A percentile compares a stretch with the other conserved stretches of the same genome.
Conservation (phyloP, 2,113 vertebrate species). For the Ptilorrhoa leucosticta region DNA sequence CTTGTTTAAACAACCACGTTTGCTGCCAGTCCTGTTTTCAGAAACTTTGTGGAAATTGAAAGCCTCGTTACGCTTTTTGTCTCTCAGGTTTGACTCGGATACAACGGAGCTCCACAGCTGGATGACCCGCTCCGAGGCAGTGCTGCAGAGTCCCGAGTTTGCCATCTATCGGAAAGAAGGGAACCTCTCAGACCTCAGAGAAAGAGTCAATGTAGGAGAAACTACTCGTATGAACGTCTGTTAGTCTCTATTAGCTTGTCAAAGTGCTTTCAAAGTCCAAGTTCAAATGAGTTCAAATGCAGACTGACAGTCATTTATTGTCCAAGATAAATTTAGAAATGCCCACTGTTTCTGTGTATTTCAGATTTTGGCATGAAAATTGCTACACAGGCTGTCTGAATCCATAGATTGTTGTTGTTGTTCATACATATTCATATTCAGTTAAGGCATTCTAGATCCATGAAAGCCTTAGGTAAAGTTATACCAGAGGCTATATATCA, state of each 20-base stretch:
- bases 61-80: not conserved
- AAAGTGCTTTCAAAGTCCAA: not conserved
- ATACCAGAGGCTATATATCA: not conserved
- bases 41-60: not conserved
- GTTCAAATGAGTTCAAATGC: not conserved
- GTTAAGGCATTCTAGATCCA: not conserved
- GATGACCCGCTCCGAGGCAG: slow-evolving; percentile 95
- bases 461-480: not conserved
- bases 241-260: not conserved
- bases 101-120: slow-evolving; percentile 97
- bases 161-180: slow-evolving; percentile 88
- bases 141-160: slow-evolving; percentile 92
- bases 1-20: not conserved
- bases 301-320: not conserved
- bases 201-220: slow-evolving; percentile 87
- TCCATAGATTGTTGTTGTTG: not conserved
- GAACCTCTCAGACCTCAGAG: slow-evolving; percentile 88
- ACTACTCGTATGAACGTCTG: not conserved
- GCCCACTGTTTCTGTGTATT: not conserved
- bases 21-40: not conserved
- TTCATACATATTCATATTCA: not conserved
- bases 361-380: not conserved
- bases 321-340: not conserved
- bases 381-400: not conserved
- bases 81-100: slow-evolving; percentile 89